Evolutionary conservation across 2,888 invertebrate species (phyloP), one percentile per base, ranked within the genome.

Genomic region (Trachelus tabidus): DNA sequence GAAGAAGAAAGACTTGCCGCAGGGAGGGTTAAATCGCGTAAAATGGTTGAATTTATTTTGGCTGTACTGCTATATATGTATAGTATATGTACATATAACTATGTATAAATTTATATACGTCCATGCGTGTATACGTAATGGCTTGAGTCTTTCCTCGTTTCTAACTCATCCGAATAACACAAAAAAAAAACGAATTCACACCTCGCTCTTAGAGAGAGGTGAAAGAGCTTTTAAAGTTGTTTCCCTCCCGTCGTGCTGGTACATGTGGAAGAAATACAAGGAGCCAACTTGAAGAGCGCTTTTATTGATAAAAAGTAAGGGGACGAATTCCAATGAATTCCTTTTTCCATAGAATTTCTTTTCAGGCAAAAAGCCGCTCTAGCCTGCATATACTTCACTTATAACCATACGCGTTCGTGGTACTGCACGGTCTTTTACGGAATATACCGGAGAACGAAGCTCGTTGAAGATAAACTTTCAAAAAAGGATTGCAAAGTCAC

Each of bases 31-130:
- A 77, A 77, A 75, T 75, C 75, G 75, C 71, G 75, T 77, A 75
- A 77, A 75, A 75, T 77, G 56, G 56, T 75, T 33, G 77, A 69
- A 77, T 77, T 77, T 77, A 75, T 75, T 77, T 77, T 77, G 37
- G 37, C 74, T 69, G 77, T 77, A 77, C 74, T 40, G 75, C 40
- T 77, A 75, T 4, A 23, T 30, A 69, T 30, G 23, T 69, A 69
- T 30, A 12, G 31, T 33, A 30, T 30, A 69, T n/a, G 30, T 23
- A 40, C 34, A 74, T 77, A 75, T 71, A 34, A 74, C 15, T 75
- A 77, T 33, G 31, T 69, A 69, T n/a, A 69, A 31, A n/a, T n/a
- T 12, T 6, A 23, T 69, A 69, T 69, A 69, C 1, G 30, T 56
- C 23, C 9, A 56, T 56, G 15, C 56, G 56, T 23, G 23, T 9